A percentile compares a stretch with the other conserved stretches of the same genome.
Evolutionary conservation across 2,113 vertebrate genomes (phyloP).

Genomic region (Archilochus colubris): DNA sequence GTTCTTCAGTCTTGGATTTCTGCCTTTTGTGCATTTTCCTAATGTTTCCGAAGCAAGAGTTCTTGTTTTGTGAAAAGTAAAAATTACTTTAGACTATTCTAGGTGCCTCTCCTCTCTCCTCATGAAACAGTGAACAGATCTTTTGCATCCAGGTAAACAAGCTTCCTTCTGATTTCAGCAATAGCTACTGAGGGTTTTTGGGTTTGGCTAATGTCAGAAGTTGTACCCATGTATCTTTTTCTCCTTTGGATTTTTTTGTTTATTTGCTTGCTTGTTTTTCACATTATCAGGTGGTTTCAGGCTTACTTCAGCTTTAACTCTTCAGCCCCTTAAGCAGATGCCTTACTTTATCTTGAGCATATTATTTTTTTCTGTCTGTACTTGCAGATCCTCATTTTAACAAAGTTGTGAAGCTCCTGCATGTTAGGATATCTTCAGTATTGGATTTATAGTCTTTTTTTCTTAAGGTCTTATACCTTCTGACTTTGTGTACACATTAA

Average conservation of each 20-base stretch:
- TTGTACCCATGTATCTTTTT: not conserved
- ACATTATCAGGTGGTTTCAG: too few species aligned
- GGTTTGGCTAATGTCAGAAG: not conserved
- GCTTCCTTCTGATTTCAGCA: not conserved
- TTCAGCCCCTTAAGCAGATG: not conserved
- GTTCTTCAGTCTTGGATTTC: not conserved
- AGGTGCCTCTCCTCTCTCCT: not conserved
- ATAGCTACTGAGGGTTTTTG: not conserved
- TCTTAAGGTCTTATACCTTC: not conserved
- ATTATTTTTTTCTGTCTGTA: not conserved
- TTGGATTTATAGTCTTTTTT: not conserved
- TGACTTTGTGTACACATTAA: not conserved
- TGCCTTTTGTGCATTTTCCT: not conserved
- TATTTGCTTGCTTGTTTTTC: too few species aligned
- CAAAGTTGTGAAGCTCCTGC: not conserved
- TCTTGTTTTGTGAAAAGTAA: not conserved
- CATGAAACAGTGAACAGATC: not conserved
- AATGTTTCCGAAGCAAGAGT: not conserved
- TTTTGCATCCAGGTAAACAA: not conserved
- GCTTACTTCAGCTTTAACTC: too few species aligned
- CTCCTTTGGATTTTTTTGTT: not conserved
- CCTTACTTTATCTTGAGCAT: not conserved
- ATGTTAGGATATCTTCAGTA: not conserved
- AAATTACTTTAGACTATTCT: not conserved
- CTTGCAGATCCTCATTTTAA: not conserved